Evolutionary conservation across 2,113 vertebrate species (phyloP), one percentile per base, ranked within the genome.

Genomic region (Alaudala cheleensis): DNA sequence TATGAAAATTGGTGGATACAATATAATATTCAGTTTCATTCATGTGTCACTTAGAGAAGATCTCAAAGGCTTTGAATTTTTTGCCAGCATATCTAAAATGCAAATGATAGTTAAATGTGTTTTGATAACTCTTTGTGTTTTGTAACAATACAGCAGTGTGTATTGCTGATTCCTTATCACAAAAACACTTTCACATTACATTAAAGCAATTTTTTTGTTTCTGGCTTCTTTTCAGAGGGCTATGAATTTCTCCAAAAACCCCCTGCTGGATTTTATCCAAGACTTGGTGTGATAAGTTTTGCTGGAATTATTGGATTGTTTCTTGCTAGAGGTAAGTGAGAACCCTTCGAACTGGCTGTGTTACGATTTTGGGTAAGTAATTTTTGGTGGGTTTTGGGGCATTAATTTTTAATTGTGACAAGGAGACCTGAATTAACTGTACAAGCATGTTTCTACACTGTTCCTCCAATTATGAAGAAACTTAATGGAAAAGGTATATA

Each of bases 261-360:
- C 4, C 99, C 99, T 53, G 96, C 98, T 70, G 98, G 98, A 90
- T 99, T 99, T 92, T 99, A 98, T 95, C 98, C 99, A 96, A 98
- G 99, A 66, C 98, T 99, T 57, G 98, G 98, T 28, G 98, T 97
- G 67, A 98, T 99, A 90, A 98, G 98, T 72, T 99, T 99, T 97
- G 98, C 99, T 51, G 99, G 99, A 73, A 93, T 99, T 95, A 90
- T 99, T 94, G 99, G 99, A 56, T 98, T 99, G 50, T 98, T 98
- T 88, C 96, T 99, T 74, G 98, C 99, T 86, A 99, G 98, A 99
- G 99, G 99, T 99, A 92, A 65, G 92, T 92, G 34, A 29, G 24
- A 88, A 77, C 51, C 25, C 80, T 96, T 95, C 95, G 61, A 82
- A 62, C 25, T 62, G n/a, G 14, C 70, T 60, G 26, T 45, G 19